A percentile compares a stretch with the other conserved stretches of the same genome.
Evolutionary conservation across 2,888 invertebrate genomes (phyloP).

Genomic region (Callosobruchus maculatus): DNA sequence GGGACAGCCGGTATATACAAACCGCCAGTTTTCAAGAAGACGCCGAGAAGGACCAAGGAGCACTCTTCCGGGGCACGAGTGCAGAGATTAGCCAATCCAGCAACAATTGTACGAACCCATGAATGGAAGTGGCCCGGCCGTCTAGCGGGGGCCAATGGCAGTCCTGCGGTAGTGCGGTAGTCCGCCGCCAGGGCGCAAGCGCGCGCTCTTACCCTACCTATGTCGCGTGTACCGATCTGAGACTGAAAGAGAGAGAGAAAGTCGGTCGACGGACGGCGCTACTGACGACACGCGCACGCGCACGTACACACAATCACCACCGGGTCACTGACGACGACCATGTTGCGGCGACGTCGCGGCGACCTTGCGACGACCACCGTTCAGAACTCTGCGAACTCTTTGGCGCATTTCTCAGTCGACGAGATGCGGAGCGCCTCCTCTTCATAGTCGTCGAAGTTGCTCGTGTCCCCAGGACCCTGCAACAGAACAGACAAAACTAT

Average conservation of each 20-base stretch:
- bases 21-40: neutral
- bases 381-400: constrained; percentile 98
- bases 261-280: too few relatives aligned
- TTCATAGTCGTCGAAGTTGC: constrained; percentile 99
- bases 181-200: neutral
- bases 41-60: neutral
- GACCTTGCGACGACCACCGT: constrained; percentile 14
- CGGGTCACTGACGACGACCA: neutral
- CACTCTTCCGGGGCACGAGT: neutral
- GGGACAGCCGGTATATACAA: too few relatives aligned
- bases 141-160: neutral
- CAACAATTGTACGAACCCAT: neutral
- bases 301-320: neutral
- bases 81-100: neutral
- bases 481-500: neutral
- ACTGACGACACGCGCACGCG: neutral
- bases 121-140: neutral
- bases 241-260: neutral
- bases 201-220: constrained; percentile 3
- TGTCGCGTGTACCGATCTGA: constrained; percentile 4
- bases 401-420: constrained; percentile 98
- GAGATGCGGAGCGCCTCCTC: constrained; percentile 98
- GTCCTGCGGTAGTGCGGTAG: neutral
- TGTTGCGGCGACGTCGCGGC: neutral
- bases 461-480: constrained; percentile 92